Evolutionary conservation across 2,888 invertebrate genomes (phyloP).

Genomic region (Eustalomyia histrio): DNA sequence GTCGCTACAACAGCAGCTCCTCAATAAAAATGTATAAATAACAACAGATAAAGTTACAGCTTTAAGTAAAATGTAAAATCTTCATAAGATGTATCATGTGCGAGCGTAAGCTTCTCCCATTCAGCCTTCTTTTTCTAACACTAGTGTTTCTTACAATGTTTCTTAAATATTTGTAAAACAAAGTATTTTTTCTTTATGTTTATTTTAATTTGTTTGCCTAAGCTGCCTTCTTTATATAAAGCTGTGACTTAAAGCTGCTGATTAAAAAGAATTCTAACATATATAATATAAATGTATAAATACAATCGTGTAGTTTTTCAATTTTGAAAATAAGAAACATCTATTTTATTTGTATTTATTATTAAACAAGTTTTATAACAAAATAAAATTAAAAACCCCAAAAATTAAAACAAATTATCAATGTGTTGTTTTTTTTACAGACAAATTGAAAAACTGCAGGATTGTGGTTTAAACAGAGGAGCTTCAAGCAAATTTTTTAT

Average conservation of each 20-base stretch:
- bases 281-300: conserved; percentile 60
- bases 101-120: conserved; percentile 52
- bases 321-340: conserved; percentile 46
- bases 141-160: conserved; percentile 52
- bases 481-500: conserved; percentile 34
- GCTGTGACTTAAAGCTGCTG: conserved; percentile 58
- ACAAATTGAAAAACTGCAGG: conserved; percentile 54
- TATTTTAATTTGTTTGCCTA: conserved; percentile 31
- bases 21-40: conserved; percentile 49
- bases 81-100: conserved; percentile 66
- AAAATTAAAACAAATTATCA: conserved; percentile 48
- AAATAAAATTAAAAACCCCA: conserved; percentile 42
- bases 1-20: conserved; percentile 54
- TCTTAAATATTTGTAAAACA: conserved; percentile 58
- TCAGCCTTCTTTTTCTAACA: conserved; percentile 54
- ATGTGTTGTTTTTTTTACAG: conserved; percentile 42
- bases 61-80: conserved; percentile 62
- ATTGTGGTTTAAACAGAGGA: conserved; percentile 34
- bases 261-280: conserved; percentile 29
- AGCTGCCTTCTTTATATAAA: conserved; percentile 53
- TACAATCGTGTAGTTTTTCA: conserved; percentile 66
- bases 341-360: conserved; percentile 60
- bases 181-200: conserved; percentile 48
- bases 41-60: conserved; percentile 49
- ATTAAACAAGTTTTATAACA: conserved; percentile 48